Evolutionary conservation across 2,797 vertebrate genomes (phyloP).

Genomic region (Crocidura indochinensis): DNA sequence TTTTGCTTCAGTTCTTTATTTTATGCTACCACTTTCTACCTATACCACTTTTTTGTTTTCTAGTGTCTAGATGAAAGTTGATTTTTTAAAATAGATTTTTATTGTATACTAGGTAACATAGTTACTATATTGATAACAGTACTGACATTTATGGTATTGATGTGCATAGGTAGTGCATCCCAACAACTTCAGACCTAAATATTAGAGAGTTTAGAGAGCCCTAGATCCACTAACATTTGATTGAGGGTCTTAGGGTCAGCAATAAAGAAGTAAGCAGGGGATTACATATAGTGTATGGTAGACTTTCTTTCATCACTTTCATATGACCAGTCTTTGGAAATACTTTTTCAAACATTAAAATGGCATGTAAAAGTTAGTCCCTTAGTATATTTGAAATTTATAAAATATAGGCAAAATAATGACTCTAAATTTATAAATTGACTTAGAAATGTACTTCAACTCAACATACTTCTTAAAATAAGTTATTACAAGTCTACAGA

Average conservation of each 20-base stretch:
- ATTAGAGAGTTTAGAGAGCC: not conserved
- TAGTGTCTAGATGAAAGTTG: not conserved
- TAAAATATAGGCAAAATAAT: conserved; percentile 1
- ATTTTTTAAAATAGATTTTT: too few species aligned
- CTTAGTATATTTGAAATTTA: conserved; percentile 46
- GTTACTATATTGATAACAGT: too few species aligned
- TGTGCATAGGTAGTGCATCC: too few species aligned
- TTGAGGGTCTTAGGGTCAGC: not conserved
- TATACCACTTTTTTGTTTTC: not conserved
- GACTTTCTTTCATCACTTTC: not conserved
- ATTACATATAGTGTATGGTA: not conserved
- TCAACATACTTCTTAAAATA: not conserved
- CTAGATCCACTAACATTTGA: not conserved
- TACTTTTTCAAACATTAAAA: not conserved
- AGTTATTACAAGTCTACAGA: not conserved
- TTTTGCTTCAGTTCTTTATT: conserved; percentile 15
- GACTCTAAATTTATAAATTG: not conserved
- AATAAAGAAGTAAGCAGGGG: not conserved
- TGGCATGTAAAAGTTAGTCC: not conserved
- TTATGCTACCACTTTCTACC: not conserved
- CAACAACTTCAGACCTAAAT: not conserved
- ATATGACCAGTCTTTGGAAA: not conserved
- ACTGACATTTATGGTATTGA: too few species aligned
- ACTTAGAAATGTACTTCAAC: conserved; percentile 38
- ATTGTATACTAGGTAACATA: too few species aligned